Conservation (phyloP, 2,888 invertebrate species). For the Drosophila prolongata region DNA sequence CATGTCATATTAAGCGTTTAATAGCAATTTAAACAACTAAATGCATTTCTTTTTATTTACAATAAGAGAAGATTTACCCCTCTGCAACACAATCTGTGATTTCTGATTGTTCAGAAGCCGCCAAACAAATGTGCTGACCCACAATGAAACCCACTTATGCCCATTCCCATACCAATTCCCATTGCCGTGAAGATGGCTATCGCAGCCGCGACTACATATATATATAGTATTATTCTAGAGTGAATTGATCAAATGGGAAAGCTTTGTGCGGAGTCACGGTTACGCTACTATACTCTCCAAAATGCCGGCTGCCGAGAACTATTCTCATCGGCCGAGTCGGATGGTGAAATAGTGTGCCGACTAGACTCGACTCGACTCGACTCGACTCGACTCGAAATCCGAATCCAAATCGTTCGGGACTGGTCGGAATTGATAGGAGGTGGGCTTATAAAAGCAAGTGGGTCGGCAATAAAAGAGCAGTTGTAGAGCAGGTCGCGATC, state of each 20-base stretch:
- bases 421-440: background rate
- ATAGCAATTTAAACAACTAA: background rate
- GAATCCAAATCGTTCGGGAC: background rate
- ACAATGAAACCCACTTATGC: conserved; percentile 16
- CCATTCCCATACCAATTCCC: no score
- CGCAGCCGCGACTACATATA: no score
- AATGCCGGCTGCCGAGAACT: background rate
- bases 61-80: no score
- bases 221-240: background rate
- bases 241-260: background rate
- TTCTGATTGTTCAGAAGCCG: background rate
- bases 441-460: conserved; percentile 1
- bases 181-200: background rate
- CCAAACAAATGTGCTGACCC: conserved; percentile 11
- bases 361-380: no score
- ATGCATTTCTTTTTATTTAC: no score
- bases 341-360: conserved; percentile 5
- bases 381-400: no score
- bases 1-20: background rate
- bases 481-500: background rate
- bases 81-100: no score
- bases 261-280: conserved; percentile 13
- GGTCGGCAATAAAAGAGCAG: background rate
- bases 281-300: conserved; percentile 7
- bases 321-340: background rate